These are phyloP conservation scores for Tetragonula clypearis DNA, from an alignment of 1,140 invertebrate species.

Conservation along the genomic window DNA sequence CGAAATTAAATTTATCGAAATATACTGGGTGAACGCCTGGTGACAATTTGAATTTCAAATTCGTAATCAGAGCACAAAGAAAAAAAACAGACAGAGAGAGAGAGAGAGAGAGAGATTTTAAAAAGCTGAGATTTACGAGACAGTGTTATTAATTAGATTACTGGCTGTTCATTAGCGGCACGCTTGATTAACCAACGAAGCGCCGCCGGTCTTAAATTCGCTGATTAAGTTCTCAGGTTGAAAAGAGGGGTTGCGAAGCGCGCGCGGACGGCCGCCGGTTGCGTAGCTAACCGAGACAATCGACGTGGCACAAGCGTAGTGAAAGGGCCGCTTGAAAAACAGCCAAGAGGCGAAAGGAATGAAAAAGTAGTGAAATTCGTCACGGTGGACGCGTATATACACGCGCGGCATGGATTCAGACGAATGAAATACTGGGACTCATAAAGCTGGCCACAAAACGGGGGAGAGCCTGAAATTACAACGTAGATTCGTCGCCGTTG, in stretches of 20 bases:
- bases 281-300: not conserved
- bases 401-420: constrained; percentile 39
- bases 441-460: constrained; percentile 47
- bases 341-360: constrained; percentile 6
- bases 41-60: too few species aligned
- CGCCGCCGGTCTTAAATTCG: not conserved
- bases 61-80: too few species aligned
- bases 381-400: not conserved
- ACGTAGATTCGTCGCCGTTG: constrained; percentile 28
- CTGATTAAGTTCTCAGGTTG: not conserved
- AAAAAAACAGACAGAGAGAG: too few species aligned
- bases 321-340: constrained; percentile 10
- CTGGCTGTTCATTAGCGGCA: not conserved
- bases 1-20: too few species aligned
- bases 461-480: constrained; percentile 46
- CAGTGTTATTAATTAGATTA: constrained; percentile 13
- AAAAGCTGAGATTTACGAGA: not conserved
- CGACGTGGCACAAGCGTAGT: not conserved
- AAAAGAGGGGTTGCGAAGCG: too few species aligned
- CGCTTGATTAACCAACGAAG: not conserved
- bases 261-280: not conserved
- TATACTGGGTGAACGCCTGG: too few species aligned
- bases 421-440: constrained; percentile 52
- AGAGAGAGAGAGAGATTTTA: too few species aligned
- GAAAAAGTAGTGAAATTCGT: constrained; percentile 20